Percentiles rank a stretch among this genome's conserved stretches.
phyloP scores from a whole-genome alignment of 2,113 vertebrate species.

The Crotalus helleri region DNA sequence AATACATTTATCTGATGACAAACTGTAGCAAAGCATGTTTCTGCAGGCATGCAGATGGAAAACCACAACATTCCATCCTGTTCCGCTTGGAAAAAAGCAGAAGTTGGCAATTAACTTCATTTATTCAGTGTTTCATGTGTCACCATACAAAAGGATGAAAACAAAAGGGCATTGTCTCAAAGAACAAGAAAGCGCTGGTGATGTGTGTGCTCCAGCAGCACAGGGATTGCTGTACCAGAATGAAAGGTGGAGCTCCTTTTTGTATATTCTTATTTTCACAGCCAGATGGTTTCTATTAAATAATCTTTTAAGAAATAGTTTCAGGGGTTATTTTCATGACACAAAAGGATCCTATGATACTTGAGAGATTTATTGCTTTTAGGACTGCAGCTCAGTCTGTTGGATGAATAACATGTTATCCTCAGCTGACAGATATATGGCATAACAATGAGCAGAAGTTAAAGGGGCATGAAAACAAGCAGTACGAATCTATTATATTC shows the following conservation, averaged over 20 bases:
- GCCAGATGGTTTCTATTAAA: fast-evolving
- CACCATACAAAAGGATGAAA: background rate
- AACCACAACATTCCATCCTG: background rate
- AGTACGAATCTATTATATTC: background rate
- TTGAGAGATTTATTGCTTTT: background rate
- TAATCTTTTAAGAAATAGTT: background rate
- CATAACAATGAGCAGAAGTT: background rate
- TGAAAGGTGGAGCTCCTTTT: background rate
- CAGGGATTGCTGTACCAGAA: background rate
- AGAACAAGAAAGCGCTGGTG: background rate
- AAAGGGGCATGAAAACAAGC: background rate
- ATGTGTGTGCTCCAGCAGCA: background rate
- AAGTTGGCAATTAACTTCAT: background rate
- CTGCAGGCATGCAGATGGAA: background rate
- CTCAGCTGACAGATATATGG: background rate
- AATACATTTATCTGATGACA: background rate
- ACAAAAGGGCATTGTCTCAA: constrained; percentile 20
- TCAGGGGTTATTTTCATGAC: background rate
- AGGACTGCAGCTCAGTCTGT: background rate
- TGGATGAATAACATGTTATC: background rate
- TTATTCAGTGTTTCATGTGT: constrained; percentile 8
- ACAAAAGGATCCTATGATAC: background rate
- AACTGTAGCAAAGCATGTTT: background rate
- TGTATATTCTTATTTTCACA: background rate
- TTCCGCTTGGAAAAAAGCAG: background rate